These are phyloP conservation scores for Megathymus violae DNA, from an alignment of 1,140 invertebrate genomes.

Conservation along the genomic window DNA sequence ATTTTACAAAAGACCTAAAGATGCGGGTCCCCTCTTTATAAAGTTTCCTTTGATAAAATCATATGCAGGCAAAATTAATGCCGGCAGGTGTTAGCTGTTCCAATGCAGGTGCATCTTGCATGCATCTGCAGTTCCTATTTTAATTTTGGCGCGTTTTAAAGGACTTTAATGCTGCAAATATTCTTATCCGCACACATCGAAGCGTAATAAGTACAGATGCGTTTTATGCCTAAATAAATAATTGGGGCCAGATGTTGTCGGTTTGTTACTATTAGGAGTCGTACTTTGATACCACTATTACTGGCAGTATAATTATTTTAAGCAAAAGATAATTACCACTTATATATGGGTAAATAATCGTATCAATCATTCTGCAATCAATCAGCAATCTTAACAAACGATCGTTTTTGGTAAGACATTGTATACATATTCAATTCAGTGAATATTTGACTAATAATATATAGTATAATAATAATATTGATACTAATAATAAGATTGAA, in stretches of 20 bases:
- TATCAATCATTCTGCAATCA: no score
- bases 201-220: slow-evolving; percentile 17
- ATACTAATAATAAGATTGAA: no score
- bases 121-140: slow-evolving; percentile 15
- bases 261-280: no score
- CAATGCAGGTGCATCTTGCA: slow-evolving; percentile 3
- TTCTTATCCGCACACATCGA: background rate
- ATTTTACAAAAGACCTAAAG: background rate
- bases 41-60: background rate
- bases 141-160: background rate
- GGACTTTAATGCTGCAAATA: slow-evolving; percentile 1
- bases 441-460: no score
- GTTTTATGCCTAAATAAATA: background rate
- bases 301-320: no score
- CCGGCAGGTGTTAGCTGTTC: slow-evolving; percentile 5
- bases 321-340: no score
- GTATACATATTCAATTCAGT: no score
- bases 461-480: no score
- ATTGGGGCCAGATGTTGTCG: slow-evolving; percentile 4
- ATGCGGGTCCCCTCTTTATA: slow-evolving; percentile 9
- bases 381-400: no score
- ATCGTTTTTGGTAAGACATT: no score
- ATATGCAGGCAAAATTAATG: background rate
- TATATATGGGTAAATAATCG: no score
- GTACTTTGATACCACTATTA: no score